Conservation (phyloP, 2,113 vertebrate genomes). For the Chunga burmeisteri region DNA sequence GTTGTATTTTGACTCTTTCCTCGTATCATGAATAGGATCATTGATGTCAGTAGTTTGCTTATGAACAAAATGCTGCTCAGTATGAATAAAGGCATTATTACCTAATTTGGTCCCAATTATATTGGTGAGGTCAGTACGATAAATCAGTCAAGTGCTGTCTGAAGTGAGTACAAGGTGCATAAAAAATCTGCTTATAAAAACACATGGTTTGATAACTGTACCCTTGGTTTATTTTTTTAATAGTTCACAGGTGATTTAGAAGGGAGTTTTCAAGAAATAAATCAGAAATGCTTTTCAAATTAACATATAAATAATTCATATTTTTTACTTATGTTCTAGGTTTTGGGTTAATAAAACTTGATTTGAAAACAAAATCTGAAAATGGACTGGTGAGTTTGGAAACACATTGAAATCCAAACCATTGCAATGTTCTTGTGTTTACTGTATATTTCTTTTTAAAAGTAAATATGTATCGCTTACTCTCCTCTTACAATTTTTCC, state of each 20-base stretch:
- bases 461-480: not conserved
- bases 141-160: not conserved
- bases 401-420: not conserved
- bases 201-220: not conserved
- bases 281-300: not conserved
- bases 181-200: not conserved
- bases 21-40: not conserved
- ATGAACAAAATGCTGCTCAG: not conserved
- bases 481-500: not conserved
- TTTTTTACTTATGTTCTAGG: conserved; percentile 74
- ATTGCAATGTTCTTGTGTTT: not conserved
- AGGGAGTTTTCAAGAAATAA: not conserved
- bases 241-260: not conserved
- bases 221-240: not conserved
- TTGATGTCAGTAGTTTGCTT: not conserved
- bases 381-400: conserved; percentile 92
- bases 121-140: not conserved
- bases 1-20: not conserved
- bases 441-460: not conserved
- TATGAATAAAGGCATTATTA: not conserved
- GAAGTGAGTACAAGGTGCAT: not conserved
- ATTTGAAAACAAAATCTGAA: conserved; percentile 96
- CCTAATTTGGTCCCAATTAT: not conserved
- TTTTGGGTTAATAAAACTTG: conserved; percentile 95
- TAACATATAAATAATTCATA: not conserved